Evolutionary conservation across 2,113 vertebrate species (phyloP).

Genomic region (Phalacrocorax carbo): DNA sequence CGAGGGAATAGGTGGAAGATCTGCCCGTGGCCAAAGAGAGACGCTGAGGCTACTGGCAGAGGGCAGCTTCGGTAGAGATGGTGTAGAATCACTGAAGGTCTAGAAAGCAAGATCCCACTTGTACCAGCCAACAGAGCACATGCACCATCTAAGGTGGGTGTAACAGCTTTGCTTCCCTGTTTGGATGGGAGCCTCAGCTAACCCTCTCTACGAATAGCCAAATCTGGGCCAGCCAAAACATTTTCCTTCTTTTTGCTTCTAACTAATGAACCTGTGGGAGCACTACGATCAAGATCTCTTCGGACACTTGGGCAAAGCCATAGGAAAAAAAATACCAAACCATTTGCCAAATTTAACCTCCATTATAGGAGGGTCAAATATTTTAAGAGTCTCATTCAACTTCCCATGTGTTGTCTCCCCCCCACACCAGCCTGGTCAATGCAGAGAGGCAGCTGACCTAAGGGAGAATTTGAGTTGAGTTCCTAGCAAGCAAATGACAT

Average conservation of each 20-base stretch:
- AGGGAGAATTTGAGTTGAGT: neutral
- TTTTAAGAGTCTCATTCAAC: neutral
- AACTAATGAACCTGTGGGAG: neutral
- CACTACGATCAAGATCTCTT: neutral
- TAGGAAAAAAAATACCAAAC: neutral
- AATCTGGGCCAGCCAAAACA: neutral
- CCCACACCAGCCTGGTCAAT: neutral
- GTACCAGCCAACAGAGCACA: neutral
- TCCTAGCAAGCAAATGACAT: slow-evolving; percentile 9
- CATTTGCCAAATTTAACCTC: neutral
- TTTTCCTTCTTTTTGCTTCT: neutral
- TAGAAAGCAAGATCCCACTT: neutral
- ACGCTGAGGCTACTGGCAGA: neutral
- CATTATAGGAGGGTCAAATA: neutral
- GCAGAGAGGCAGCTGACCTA: neutral
- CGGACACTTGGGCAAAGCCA: neutral
- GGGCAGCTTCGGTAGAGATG: neutral
- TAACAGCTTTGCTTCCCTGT: neutral
- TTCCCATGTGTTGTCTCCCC: neutral
- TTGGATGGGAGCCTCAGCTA: neutral
- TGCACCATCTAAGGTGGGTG: too few relatives aligned
- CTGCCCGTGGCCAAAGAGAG: neutral
- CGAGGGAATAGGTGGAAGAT: neutral
- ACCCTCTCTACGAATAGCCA: neutral
- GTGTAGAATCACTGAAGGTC: neutral